These are phyloP conservation scores for Meandrusa payeni DNA, from an alignment of 2,888 invertebrate species.

Conservation along the genomic window DNA sequence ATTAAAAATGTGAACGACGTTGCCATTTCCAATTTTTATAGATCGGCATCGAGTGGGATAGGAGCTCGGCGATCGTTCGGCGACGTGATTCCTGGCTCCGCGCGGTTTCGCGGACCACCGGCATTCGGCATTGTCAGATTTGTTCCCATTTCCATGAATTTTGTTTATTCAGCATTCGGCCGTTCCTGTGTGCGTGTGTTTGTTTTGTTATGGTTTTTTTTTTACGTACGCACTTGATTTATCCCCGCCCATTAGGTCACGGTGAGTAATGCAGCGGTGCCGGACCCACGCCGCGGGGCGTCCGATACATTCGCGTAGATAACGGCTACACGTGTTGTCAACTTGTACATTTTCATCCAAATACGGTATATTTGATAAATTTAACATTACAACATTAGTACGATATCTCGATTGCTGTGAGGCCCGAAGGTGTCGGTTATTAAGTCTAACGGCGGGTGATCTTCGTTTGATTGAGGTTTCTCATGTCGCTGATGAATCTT, in stretches of 20 bases:
- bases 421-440: slow-evolving; percentile 62
- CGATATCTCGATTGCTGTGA: slow-evolving; percentile 65
- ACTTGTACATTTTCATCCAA: slow-evolving; percentile 79
- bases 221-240: slow-evolving; percentile 70
- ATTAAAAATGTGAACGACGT: no score
- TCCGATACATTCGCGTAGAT: slow-evolving; percentile 71
- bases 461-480: no score
- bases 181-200: slow-evolving; percentile 50
- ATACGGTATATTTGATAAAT: slow-evolving; percentile 72
- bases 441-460: slow-evolving; percentile 33
- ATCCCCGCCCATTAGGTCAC: slow-evolving; percentile 76
- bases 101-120: slow-evolving; percentile 49
- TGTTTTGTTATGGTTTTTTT: slow-evolving; percentile 42
- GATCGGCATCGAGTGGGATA: neutral
- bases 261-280: slow-evolving; percentile 68
- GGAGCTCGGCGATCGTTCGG: neutral
- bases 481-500: no score
- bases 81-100: slow-evolving; percentile 37
- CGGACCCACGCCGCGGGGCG: slow-evolving; percentile 64
- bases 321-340: slow-evolving; percentile 77
- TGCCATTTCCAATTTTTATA: no score
- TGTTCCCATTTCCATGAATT: slow-evolving; percentile 78
- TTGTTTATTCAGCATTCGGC: slow-evolving; percentile 72
- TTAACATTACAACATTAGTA: slow-evolving; percentile 69
- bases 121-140: slow-evolving; percentile 66